Evolutionary conservation across 2,113 vertebrate species (phyloP), one percentile per base, ranked within the genome.

Genomic region (Rhabdomys dilectus): DNA sequence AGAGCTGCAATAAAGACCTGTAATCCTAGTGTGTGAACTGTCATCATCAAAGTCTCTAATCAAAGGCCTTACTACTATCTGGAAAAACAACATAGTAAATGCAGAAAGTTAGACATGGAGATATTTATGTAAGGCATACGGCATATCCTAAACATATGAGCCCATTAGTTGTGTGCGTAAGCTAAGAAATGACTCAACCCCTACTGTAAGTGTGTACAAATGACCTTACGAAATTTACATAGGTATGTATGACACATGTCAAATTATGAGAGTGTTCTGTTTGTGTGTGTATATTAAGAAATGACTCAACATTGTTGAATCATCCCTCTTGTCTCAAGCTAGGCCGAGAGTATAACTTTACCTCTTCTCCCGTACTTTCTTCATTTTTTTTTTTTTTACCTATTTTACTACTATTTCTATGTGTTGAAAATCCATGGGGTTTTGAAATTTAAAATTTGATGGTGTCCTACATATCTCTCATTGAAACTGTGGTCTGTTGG

Each of bases 371-470:
- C 51, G 3, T 17, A 45, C 56, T 87, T 88, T 64, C 29, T 91
- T 70, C 51, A 51, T 51, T 51, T 51, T 51, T 51, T 34, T 9
- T 24, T 36, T 80, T n/a, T n/a, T n/a, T n/a, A 26, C 8, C 15
- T 80, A 22, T 77, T 85, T 91, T 80, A 56, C 51, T 84, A n/a
- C 85, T 87, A n/a, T 91, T 96, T 91, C 24, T 80, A 31, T 85
- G 76, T 68, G 39, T 24, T 53, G 3, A 87, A 68, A 42, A 53
- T n/a, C 7, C 26, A 66, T 58, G 42, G 19, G 16, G 21, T 56
- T 80, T n/a, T 85, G 70, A 85, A 93, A 88, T 22, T 80, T 93
- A 93, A 96, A 66, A 1, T 91, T 76, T 93, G 62, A 5, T 88
- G 19, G 48, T 93, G 36, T 76, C 78, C 24, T 73, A 7, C 53